These are phyloP conservation scores for Patagioenas fasciata DNA, from an alignment of 2,113 vertebrate genomes.

Conservation along the genomic window DNA sequence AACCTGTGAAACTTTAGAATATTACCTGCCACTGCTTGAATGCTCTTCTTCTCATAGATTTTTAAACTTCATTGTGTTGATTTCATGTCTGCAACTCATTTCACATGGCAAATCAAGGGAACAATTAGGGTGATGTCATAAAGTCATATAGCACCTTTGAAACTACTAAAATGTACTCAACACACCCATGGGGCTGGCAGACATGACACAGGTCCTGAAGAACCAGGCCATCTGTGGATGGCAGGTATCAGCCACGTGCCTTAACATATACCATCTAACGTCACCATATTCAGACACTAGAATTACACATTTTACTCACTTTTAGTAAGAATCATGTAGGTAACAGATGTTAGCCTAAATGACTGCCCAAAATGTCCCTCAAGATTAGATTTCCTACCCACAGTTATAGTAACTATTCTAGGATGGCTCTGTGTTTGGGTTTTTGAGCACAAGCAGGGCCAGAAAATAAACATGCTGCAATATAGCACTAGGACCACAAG, in stretches of 20 bases:
- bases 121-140: not conserved
- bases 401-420: not conserved
- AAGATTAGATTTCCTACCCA: not conserved
- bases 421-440: not conserved
- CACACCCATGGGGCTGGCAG: fast-evolving
- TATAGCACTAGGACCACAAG: not conserved
- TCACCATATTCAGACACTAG: not conserved
- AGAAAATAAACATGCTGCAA: not conserved
- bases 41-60: not conserved
- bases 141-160: not conserved
- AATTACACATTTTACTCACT: not conserved
- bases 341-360: not conserved
- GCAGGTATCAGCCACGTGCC: not conserved
- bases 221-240: not conserved
- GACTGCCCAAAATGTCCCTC: not conserved
- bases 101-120: not conserved
- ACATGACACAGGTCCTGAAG: not conserved
- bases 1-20: not conserved
- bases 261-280: not conserved
- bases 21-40: not conserved
- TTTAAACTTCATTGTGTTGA: not conserved
- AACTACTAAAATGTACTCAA: not conserved
- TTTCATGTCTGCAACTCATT: not conserved
- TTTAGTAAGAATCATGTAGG: not conserved
- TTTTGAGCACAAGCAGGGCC: not conserved